Percentiles rank a stretch among this genome's conserved stretches.
phyloP scores from a whole-genome alignment of 2,797 vertebrate genomes.

The Chelon labrosus region DNA sequence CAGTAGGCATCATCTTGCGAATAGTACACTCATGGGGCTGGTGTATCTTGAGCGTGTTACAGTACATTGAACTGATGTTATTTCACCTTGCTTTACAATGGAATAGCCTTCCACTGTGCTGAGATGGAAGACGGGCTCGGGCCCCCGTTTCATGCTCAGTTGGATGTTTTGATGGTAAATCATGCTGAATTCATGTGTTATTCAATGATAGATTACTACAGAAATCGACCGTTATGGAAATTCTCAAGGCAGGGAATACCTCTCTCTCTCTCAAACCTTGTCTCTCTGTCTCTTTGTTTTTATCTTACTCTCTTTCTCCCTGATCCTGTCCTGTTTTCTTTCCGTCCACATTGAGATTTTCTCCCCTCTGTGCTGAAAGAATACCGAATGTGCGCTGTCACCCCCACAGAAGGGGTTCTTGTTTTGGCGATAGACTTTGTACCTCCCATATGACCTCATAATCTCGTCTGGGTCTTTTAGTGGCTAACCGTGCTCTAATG shows the following conservation, averaged over 20 bases:
- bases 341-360: conserved; percentile 28
- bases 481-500: conserved; percentile 70
- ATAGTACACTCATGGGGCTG: conserved; percentile 43
- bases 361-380: conserved; percentile 7
- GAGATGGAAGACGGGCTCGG: conserved; percentile 57
- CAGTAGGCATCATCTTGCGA: conserved; percentile 67
- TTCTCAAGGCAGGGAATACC: conserved; percentile 50
- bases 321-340: conserved; percentile 13
- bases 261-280: conserved; percentile 23
- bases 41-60: conserved; percentile 63
- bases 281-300: conserved; percentile 30
- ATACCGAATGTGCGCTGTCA: conserved; percentile 37
- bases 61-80: conserved; percentile 65
- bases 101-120: conserved; percentile 56
- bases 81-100: conserved; percentile 69
- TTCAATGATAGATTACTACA: conserved; percentile 61
- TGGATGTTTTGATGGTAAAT: conserved; percentile 75
- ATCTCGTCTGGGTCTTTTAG: conserved; percentile 74
- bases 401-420: conserved; percentile 48
- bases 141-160: conserved; percentile 77
- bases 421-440: conserved; percentile 64
- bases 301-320: neutral
- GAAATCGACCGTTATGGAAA: conserved; percentile 60
- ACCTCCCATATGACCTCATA: conserved; percentile 72
- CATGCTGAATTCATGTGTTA: conserved; percentile 69